Base-by-base conservation (phyloP, 2,888 invertebrate species). In the Euzophera pinguis region DNA sequence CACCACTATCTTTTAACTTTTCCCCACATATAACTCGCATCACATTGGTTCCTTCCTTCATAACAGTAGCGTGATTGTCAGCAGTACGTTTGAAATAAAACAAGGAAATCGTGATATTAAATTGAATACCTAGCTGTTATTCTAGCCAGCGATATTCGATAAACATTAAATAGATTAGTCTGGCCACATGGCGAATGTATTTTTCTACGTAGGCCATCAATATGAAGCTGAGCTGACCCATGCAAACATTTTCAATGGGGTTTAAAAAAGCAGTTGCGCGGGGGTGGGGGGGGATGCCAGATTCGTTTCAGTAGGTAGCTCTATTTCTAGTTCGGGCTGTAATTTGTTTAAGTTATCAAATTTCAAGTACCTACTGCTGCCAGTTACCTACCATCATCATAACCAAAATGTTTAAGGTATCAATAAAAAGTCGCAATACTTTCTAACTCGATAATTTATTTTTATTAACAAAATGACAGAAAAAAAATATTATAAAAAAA, bases 1-100 rank as follows among this genome's bases (percentile, higher is more conserved):
- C 58, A 52, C 63, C 59, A 57, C 58, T 55, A 54, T 52, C 54
- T 22, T 22, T 5, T 3, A 48, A 53, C 59, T 55, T 59, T 58
- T 61, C 57, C 55, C 54, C 53, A 41, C 56, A 48, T 52, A 53
- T 39, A 39, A 47, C 29, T 43, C 32, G 17, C 50, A 54, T 43
- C 45, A 55, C 32, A 29, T 37, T 17, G 35, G 52, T 56, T 49
- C 47, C 57, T 60, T 58, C 56, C 61, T 56, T 58, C 56, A 41
- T 34, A 16, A 7, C 47, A 22, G 29, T 58, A 54, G 58, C 62
- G 59, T 60, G 58, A 58, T 53, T 34, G 52, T 52, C 16, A 34
- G 50, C 53, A 56, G 50, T 58, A 52, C 55, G 52, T 58, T 50
- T 53, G 45, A 57, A 56, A 50, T 41, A 16, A 52, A 16, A 48